Percentiles rank a stretch among this genome's conserved stretches.
Conservation (phyloP, 2,888 invertebrate genomes). For the Marasmarcha lunaedactyla region DNA sequence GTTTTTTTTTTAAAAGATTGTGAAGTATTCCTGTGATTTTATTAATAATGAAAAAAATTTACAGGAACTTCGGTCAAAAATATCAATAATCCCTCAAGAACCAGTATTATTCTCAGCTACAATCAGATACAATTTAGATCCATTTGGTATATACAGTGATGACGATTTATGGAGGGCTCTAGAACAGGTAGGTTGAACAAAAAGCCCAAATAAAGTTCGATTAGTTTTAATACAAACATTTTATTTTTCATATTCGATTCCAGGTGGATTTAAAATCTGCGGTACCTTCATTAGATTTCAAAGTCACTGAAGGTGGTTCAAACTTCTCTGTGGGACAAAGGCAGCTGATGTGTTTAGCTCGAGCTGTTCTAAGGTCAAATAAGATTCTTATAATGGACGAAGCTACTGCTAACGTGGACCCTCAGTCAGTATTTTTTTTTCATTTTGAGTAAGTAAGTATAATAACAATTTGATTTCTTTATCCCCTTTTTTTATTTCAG, state of each 20-base stretch:
- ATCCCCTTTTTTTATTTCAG: conserved; percentile 30
- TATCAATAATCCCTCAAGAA: conserved; percentile 81
- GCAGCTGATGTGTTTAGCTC: conserved; percentile 83
- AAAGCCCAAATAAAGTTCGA: too few relatives aligned
- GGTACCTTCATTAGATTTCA: conserved; percentile 74
- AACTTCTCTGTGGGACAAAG: conserved; percentile 86
- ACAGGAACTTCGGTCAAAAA: conserved; percentile 71
- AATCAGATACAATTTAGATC: conserved; percentile 80
- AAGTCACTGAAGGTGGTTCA: conserved; percentile 78
- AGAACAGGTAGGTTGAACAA: conserved; percentile 70
- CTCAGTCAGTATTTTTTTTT: conserved; percentile 59
- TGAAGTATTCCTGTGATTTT: too few relatives aligned
- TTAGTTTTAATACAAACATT: too few relatives aligned
- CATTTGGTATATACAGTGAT: conserved; percentile 77
- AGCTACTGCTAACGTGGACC: conserved; percentile 70
- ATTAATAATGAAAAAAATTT: too few relatives aligned
- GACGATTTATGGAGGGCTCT: conserved; percentile 78
- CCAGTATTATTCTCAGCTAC: conserved; percentile 82
- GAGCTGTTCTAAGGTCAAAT: conserved; percentile 81
- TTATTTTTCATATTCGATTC: conserved; percentile 8
- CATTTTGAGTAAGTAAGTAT: conserved; percentile 23
- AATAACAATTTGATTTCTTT: too few relatives aligned
- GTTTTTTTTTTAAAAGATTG: too few relatives aligned
- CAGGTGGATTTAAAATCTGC: conserved; percentile 82
- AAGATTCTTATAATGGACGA: conserved; percentile 76